Base-by-base conservation (phyloP, 1,140 invertebrate genomes). In the Eciton burchellii region DNA sequence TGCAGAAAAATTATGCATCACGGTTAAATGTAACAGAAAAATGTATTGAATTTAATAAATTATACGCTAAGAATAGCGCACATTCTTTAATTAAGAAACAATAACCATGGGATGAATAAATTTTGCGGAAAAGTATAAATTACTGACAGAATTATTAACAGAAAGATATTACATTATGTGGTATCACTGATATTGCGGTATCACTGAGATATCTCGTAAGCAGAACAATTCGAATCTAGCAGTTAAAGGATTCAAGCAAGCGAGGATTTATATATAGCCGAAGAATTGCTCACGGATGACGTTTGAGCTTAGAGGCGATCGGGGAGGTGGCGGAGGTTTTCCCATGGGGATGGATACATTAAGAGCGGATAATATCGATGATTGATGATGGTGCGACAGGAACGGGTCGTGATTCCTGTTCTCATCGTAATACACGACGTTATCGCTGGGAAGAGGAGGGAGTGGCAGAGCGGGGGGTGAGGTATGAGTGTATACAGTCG, bases 281-380 rank as follows among this genome's bases (percentile, higher is more conserved):
- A 96, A 95, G 93, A 95, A 95, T 92, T 96, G 95, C 94, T 96
- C 95, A 86, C 95, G 95, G 92, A 96, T 94, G 91, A 92, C 94
- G 88, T 88, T 94, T 89, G 89, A 92, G 84, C 83, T 95, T 89
- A 94, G 81, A 89, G 94, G 86, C 24, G 68, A 56, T 60, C 79
- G 77, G 52, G 76, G 83, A 62, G 83, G 47, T 63, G 72, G 73
- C 4, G 73, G 73, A 59, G 74, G 43, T 60, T 87, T 93, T 89
- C 74, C 92, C 93, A 89, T 90, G 90, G 74, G 92, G 93, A 35
- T 35, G 35, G 85, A 85, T 91, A 35, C 35, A 6, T 35, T 35
- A 6, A 35, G 2, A 35, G 93, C 60, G 21, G 65, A 4, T 19
- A 35, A 56, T n/a, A 65, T 65, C 24, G 73, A 16, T 26, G 93